phyloP scores from a whole-genome alignment of 2,888 invertebrate species.

The Alcis repandata region DNA sequence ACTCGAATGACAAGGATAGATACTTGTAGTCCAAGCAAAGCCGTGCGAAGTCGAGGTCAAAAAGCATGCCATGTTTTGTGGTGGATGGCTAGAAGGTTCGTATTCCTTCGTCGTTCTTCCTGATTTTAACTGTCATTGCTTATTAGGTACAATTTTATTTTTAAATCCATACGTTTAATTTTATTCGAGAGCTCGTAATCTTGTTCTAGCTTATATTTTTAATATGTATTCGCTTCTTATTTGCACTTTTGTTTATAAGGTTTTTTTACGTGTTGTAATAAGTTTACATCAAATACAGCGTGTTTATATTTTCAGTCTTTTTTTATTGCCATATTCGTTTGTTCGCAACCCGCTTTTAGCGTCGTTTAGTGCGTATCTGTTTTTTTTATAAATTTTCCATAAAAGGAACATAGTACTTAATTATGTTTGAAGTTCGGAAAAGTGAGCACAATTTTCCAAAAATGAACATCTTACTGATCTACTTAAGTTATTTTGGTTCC shows the following conservation, averaged over 20 bases:
- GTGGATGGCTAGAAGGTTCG: too few relatives aligned
- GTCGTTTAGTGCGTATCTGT: constrained; percentile 70
- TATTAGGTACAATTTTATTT: constrained; percentile 7
- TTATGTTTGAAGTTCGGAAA: constrained; percentile 44
- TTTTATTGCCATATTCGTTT: constrained; percentile 68
- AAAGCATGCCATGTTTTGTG: too few relatives aligned
- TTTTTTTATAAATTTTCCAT: constrained; percentile 56
- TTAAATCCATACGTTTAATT: too few relatives aligned
- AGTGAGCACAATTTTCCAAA: constrained; percentile 33
- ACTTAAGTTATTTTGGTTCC: constrained; percentile 42
- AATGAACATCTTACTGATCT: constrained; percentile 21
- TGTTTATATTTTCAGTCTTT: constrained; percentile 73
- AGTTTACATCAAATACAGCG: constrained; percentile 81
- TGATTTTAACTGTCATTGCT: too few relatives aligned
- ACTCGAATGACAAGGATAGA: too few relatives aligned
- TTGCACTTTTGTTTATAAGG: constrained; percentile 71
- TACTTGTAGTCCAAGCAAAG: too few relatives aligned
- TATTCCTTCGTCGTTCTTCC: too few relatives aligned
- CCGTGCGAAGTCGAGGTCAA: too few relatives aligned
- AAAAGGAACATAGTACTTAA: constrained; percentile 59
- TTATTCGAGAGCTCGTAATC: constrained; percentile 47
- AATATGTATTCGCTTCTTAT: constrained; percentile 61
- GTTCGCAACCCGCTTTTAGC: constrained; percentile 75
- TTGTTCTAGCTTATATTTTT: constrained; percentile 38
- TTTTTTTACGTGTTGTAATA: constrained; percentile 78